phyloP scores from a whole-genome alignment of 2,888 invertebrate genomes.

The Cyclophora punctaria region DNA sequence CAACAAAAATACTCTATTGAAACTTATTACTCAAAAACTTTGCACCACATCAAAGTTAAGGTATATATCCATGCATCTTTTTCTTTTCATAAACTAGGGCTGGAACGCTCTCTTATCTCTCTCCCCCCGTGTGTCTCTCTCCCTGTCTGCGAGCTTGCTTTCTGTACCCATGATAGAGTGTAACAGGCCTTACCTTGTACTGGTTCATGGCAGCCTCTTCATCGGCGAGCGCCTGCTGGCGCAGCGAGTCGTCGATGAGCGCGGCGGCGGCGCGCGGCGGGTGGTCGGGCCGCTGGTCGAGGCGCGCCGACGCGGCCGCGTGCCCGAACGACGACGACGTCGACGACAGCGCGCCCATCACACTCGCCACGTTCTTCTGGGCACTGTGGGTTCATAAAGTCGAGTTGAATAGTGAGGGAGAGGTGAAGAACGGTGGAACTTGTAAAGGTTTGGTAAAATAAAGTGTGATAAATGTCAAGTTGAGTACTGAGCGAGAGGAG shows the following conservation, averaged over 20 bases:
- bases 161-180: conserved; percentile 1
- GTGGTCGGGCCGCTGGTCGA: conserved; percentile 77
- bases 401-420: neutral
- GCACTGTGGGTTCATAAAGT: conserved; percentile 67
- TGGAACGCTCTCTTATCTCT: too few species aligned
- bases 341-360: conserved; percentile 89
- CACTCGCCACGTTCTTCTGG: conserved; percentile 92
- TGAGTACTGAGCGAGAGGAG: too few species aligned
- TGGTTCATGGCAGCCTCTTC: conserved; percentile 97
- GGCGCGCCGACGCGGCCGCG: conserved; percentile 83
- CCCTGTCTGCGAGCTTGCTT: neutral
- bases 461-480: too few species aligned
- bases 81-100: too few species aligned
- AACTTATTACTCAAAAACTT: too few species aligned
- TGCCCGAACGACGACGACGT: conserved; percentile 92
- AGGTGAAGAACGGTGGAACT: too few species aligned
- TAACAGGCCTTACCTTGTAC: conserved; percentile 82
- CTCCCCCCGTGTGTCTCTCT: too few species aligned
- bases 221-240: conserved; percentile 92
- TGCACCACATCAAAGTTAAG: too few species aligned
- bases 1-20: too few species aligned
- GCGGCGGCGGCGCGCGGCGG: conserved; percentile 68
- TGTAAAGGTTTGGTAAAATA: too few species aligned
- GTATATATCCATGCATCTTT: too few species aligned
- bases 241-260: conserved; percentile 87